Evolutionary conservation across 2,797 vertebrate genomes (phyloP).

Genomic region (Bryconaethiops microstoma): DNA sequence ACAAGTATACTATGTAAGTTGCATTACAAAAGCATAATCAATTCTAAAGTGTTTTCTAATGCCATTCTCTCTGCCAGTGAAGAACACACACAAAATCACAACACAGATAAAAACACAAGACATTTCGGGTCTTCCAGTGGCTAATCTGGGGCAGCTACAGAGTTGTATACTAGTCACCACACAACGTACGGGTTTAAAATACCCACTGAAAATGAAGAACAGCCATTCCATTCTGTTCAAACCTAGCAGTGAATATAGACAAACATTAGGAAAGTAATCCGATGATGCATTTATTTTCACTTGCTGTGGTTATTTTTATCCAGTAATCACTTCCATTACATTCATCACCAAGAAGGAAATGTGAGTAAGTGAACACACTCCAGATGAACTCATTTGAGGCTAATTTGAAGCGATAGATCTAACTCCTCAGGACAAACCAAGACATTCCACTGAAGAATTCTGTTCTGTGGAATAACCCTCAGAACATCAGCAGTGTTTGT

Average conservation of each 20-base stretch:
- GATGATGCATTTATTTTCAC: background rate
- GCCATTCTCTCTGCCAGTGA: too few species aligned
- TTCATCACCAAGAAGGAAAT: too few species aligned
- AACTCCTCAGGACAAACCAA: too few species aligned
- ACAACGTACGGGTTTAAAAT: slow-evolving; percentile 27
- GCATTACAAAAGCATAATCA: too few species aligned
- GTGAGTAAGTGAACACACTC: too few species aligned
- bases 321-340: too few species aligned
- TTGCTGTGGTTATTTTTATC: background rate
- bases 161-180: background rate
- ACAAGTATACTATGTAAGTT: too few species aligned
- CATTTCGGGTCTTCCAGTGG: too few species aligned
- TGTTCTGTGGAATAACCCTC: background rate
- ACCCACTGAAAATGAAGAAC: slow-evolving; percentile 40
- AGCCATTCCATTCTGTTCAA: slow-evolving; percentile 33
- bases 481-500: background rate
- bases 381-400: too few species aligned
- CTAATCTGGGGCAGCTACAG: background rate
- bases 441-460: background rate
- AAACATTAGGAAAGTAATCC: background rate
- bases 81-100: background rate
- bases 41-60: too few species aligned
- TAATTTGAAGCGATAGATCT: too few species aligned
- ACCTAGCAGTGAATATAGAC: slow-evolving; percentile 29
- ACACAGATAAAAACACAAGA: background rate